Evolutionary conservation across 2,113 vertebrate species (phyloP).

Genomic region (Sebastes fasciatus): DNA sequence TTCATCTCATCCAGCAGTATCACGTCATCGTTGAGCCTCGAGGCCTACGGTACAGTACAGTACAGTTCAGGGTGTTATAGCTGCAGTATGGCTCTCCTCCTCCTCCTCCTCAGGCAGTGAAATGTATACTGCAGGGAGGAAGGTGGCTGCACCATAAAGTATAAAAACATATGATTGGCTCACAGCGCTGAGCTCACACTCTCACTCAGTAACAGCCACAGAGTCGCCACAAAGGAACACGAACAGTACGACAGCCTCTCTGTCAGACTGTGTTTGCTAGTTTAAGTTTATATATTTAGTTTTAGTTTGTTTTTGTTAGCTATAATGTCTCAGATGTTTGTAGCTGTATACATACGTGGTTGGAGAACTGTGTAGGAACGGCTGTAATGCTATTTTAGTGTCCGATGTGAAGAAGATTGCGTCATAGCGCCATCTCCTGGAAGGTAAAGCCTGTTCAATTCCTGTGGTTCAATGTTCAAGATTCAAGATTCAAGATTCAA

Average conservation of each 20-base stretch:
- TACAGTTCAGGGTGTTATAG: slow-evolving; percentile 26
- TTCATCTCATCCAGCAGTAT: slow-evolving; percentile 26
- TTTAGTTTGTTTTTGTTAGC: too few species aligned
- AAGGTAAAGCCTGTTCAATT: too few species aligned
- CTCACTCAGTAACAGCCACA: background rate
- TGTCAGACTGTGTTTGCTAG: too few species aligned
- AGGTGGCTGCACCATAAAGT: slow-evolving; percentile 24
- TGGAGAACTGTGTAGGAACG: too few species aligned
- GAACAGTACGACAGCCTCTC: background rate
- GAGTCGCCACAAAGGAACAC: background rate
- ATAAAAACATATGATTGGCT: slow-evolving; percentile 38
- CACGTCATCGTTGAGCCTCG: slow-evolving; percentile 45
- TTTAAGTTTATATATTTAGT: too few species aligned
- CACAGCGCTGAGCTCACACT: slow-evolving; percentile 28
- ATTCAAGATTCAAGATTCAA: too few species aligned
- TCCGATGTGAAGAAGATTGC: too few species aligned
- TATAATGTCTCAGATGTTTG: too few species aligned
- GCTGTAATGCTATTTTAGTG: too few species aligned
- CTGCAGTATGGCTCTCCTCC: background rate
- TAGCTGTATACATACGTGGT: too few species aligned
- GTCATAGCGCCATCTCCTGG: too few species aligned
- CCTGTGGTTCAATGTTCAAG: too few species aligned
- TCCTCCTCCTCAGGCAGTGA: slow-evolving; percentile 22
- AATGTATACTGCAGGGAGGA: slow-evolving; percentile 42
- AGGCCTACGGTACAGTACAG: background rate